These are phyloP conservation scores for Acanthisitta chloris DNA, from an alignment of 2,113 vertebrate species.

Conservation along the genomic window DNA sequence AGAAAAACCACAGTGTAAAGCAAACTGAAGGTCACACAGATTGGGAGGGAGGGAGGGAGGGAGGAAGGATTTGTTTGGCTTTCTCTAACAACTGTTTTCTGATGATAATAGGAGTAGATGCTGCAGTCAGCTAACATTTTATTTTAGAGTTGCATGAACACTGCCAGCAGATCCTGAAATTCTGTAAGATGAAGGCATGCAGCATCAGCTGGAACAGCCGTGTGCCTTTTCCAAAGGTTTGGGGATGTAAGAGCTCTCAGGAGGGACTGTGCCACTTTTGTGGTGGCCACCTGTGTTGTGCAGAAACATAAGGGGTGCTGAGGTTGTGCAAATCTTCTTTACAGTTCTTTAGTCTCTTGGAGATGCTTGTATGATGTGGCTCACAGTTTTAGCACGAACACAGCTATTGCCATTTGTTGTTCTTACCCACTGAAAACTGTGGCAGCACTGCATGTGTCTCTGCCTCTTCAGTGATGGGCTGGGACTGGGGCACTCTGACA, in stretches of 20 bases:
- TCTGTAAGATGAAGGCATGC: background rate
- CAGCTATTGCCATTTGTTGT: background rate
- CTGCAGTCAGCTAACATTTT: background rate
- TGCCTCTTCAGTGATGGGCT: background rate
- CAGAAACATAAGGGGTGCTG: background rate
- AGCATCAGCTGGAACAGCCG: background rate
- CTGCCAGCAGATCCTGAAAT: background rate
- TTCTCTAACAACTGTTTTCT: background rate
- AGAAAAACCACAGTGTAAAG: background rate
- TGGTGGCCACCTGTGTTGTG: background rate
- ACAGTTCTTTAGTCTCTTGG: background rate
- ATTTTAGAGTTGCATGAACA: background rate
- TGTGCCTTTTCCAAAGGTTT: background rate
- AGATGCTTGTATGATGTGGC: background rate
- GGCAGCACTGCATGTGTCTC: background rate
- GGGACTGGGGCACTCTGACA: background rate
- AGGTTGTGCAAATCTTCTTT: background rate
- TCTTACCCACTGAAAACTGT: background rate
- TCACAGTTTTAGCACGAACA: background rate
- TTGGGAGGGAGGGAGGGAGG: rapidly evolving
- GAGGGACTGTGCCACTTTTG: background rate
- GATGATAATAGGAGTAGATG: background rate
- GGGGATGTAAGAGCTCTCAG: background rate
- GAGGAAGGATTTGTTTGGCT: background rate
- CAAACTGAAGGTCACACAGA: rapidly evolving